A percentile compares a stretch with the other conserved stretches of the same genome.
Conservation (phyloP, 2,888 invertebrate species). For the Pristionchus entomophagus region DNA sequence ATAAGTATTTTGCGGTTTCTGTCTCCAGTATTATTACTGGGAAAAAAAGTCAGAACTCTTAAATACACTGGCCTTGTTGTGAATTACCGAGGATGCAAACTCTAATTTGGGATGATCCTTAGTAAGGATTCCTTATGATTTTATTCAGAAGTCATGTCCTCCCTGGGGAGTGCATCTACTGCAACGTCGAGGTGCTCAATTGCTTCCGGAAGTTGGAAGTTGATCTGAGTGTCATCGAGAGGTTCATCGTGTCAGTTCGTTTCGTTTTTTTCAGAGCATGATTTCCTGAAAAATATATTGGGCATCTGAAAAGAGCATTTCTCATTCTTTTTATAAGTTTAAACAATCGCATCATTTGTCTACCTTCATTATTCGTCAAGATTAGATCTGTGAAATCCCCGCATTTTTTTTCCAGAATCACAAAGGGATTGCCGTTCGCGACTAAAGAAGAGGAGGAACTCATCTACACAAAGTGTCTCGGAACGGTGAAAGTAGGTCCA, state of each 20-base stretch:
- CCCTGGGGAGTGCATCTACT: slow-evolving; percentile 38
- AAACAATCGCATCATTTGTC: too few species aligned
- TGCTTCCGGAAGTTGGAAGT: slow-evolving; percentile 51
- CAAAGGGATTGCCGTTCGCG: slow-evolving; percentile 33
- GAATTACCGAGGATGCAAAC: too few species aligned
- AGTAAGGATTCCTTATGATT: too few species aligned
- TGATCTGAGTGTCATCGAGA: slow-evolving; percentile 48
- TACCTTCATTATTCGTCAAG: too few species aligned
- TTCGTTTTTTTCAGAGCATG: background rate
- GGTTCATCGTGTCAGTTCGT: slow-evolving; percentile 18
- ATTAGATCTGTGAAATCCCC: too few species aligned
- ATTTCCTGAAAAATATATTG: too few species aligned
- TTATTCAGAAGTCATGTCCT: slow-evolving; percentile 39
- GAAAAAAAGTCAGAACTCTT: background rate
- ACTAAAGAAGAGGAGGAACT: slow-evolving; percentile 22
- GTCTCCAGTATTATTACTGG: background rate
- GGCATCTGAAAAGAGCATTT: too few species aligned
- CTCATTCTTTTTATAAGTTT: too few species aligned
- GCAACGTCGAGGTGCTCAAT: slow-evolving; percentile 53
- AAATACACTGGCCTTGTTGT: too few species aligned
- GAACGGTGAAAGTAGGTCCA: slow-evolving; percentile 28
- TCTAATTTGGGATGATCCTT: too few species aligned
- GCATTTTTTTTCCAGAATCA: slow-evolving; percentile 14
- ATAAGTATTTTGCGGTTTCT: background rate
- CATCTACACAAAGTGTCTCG: slow-evolving; percentile 18